These are phyloP conservation scores for Temnothorax longispinosus DNA, from an alignment of 1,140 invertebrate genomes.

Conservation along the genomic window DNA sequence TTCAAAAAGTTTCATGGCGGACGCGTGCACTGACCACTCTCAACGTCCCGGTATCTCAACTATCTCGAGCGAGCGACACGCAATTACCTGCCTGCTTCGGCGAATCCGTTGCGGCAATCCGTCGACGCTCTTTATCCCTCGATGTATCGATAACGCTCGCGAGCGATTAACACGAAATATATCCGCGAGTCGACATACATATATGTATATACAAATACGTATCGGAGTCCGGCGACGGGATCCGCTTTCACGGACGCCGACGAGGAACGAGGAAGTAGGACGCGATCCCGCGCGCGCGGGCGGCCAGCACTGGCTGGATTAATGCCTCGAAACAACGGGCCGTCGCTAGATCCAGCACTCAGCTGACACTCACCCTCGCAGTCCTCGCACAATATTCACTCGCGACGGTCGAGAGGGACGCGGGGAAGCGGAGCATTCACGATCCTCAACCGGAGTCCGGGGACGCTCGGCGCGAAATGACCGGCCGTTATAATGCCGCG, in stretches of 20 bases:
- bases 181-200: neutral
- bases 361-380: neutral
- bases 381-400: neutral
- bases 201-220: neutral
- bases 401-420: neutral
- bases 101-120: neutral
- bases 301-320: neutral
- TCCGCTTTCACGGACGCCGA: too few species aligned
- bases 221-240: too few species aligned
- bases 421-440: neutral
- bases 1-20: neutral
- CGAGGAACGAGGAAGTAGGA: too few species aligned
- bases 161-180: neutral
- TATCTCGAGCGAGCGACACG: neutral
- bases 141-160: neutral
- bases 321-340: neutral
- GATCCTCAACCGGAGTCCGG: neutral
- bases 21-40: neutral
- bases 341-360: neutral
- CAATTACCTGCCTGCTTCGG: neutral
- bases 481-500: neutral
- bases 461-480: neutral
- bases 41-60: neutral
- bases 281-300: too few species aligned
- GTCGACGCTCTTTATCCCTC: neutral